Base-by-base conservation (phyloP, 2,888 invertebrate species). In the Drosophila falleni region DNA sequence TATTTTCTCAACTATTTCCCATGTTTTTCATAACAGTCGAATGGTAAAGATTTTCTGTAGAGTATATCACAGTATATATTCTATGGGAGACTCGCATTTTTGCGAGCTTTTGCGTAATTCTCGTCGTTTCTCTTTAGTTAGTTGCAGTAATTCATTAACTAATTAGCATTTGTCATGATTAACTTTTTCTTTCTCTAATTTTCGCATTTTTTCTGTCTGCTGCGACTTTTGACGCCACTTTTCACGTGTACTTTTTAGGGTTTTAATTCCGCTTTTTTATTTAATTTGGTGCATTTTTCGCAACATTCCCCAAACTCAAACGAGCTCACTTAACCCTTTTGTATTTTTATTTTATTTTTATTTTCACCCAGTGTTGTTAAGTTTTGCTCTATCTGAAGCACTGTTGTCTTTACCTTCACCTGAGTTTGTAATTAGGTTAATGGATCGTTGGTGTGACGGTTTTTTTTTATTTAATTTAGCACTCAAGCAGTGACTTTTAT, bases 341-440 rank as follows among this genome's bases (percentile, higher is more conserved):
- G 54, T 42, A 23, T n/a, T 42, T 31, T 16, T 35, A 63, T 73
- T 46, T 55, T 31, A 55, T 44, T 58, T 66, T 66, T 47, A 39
- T 59, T 62, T 66, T 71, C 46, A 35, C 46, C 35, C 10, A 35
- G 42, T 63, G 46, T 54, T 60, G n/a, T 56, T 60, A 63, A 51
- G 46, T 23, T 59, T 59, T 60, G 64, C 71, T 15, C 49, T 44
- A 39, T 9, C 23, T 44, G 42, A 37, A 60, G n/a, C 69, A 53
- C 47, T 77, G 73, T 75, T 71, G 69, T 72, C 63, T 54, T 70
- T 72, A 64, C 66, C 60, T 56, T 67, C 78, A 71, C 64, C 72
- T 68, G 73, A 54, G 53, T 76, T 76, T 55, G 74, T 82, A 83
- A 83, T 83, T 83, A 88, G 82, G 88, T 87, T 88, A 83, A 83